Conservation (phyloP, 2,113 vertebrate species). For the Rhadina sibilatrix region DNA sequence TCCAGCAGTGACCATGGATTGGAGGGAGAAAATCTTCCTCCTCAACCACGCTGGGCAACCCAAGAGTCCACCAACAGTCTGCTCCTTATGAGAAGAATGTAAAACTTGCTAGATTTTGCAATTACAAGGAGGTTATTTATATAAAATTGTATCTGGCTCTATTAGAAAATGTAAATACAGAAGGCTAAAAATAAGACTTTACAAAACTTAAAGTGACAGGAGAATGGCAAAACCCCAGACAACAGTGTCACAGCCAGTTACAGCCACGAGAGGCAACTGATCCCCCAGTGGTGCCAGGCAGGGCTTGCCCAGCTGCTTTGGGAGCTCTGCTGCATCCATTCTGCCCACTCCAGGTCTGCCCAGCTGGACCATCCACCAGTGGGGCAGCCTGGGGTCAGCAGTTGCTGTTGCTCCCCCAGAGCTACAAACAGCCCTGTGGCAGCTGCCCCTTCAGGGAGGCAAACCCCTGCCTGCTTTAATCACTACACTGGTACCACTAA, state of each 20-base stretch:
- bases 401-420: background rate
- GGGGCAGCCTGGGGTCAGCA: background rate
- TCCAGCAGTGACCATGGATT: too few species aligned
- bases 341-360: background rate
- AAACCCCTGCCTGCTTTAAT: background rate
- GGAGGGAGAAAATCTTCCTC: too few species aligned
- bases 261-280: background rate
- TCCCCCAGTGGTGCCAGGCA: background rate
- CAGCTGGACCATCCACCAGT: accelerated
- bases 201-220: too few species aligned
- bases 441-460: background rate
- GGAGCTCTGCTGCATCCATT: background rate
- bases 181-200: too few species aligned
- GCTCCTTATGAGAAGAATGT: too few species aligned
- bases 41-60: too few species aligned
- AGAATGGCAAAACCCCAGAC: too few species aligned
- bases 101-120: too few species aligned
- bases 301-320: background rate
- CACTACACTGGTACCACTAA: background rate
- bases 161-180: too few species aligned
- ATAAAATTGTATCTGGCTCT: too few species aligned
- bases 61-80: too few species aligned
- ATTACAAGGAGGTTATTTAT: too few species aligned
- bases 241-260: background rate
- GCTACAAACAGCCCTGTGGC: background rate